These are phyloP conservation scores for Chloebia gouldiae DNA, from an alignment of 2,113 vertebrate species.

Conservation along the genomic window DNA sequence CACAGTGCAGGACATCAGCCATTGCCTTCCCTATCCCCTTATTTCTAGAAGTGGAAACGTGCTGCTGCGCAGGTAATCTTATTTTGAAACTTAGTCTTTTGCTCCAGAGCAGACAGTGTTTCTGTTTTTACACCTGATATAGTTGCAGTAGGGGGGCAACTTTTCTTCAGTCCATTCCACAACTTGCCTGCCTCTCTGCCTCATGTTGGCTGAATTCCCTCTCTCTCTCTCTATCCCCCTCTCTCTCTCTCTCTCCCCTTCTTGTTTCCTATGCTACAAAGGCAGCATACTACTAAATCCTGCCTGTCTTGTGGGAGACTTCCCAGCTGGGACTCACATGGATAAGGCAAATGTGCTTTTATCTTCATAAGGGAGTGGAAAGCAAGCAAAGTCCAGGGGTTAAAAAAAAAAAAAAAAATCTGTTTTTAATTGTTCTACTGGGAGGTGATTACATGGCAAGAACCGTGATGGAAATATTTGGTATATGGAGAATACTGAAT, in stretches of 20 bases:
- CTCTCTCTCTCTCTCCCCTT: neutral
- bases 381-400: conserved; percentile 13
- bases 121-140: neutral
- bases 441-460: conserved; percentile 71
- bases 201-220: neutral
- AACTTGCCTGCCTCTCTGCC: neutral
- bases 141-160: neutral
- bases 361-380: conserved; percentile 6
- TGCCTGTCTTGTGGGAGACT: neutral
- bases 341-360: neutral
- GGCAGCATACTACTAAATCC: neutral
- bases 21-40: neutral
- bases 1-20: neutral
- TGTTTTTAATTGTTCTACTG: conserved; percentile 73
- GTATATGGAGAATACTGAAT: conserved; percentile 47
- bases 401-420: neutral
- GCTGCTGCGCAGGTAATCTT: neutral
- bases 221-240: neutral
- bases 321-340: neutral
- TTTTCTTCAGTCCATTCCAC: neutral
- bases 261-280: conserved; percentile 24
- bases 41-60: neutral
- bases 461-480: conserved; percentile 54
- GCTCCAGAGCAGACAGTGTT: neutral
- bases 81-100: neutral